A percentile compares a stretch with the other conserved stretches of the same genome.
Evolutionary conservation across 2,113 vertebrate species (phyloP).

Genomic region (Leptosomus discolor): DNA sequence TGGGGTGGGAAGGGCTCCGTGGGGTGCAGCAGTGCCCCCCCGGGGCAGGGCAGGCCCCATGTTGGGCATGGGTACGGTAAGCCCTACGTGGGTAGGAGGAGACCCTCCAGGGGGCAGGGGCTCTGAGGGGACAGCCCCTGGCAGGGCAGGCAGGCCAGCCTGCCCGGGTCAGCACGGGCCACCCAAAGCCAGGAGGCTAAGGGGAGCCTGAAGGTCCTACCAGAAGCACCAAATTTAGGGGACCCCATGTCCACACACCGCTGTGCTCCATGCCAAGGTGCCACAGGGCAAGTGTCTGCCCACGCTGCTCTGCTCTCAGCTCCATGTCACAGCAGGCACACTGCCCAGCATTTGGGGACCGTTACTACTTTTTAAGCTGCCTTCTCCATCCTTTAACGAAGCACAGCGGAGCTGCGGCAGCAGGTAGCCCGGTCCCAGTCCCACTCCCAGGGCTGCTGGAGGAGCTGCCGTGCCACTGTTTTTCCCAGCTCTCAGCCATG

Average conservation of each 20-base stretch:
- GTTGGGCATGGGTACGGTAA: no score
- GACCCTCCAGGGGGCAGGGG: no score
- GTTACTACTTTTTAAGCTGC: background rate
- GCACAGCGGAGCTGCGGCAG: background rate
- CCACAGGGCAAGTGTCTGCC: background rate
- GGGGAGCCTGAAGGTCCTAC: background rate
- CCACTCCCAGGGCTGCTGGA: background rate
- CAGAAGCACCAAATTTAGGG: background rate
- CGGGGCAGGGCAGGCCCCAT: background rate
- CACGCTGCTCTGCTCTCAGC: background rate
- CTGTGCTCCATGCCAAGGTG: no score
- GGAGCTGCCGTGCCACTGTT: background rate
- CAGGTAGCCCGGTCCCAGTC: background rate
- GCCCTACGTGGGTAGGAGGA: background rate
- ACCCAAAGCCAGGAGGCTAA: no score
- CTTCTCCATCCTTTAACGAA: background rate
- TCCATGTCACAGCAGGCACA: background rate
- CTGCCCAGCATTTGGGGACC: background rate
- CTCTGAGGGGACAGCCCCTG: background rate
- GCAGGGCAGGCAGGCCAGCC: background rate
- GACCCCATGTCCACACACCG: no score
- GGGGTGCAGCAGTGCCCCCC: fast-evolving
- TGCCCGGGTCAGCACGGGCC: background rate
- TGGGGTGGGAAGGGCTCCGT: no score
- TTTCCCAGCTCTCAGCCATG: background rate